Percentiles rank a stretch among this genome's conserved stretches.
phyloP scores from a whole-genome alignment of 1,140 invertebrate species.

The Scaptomyza graminum region DNA sequence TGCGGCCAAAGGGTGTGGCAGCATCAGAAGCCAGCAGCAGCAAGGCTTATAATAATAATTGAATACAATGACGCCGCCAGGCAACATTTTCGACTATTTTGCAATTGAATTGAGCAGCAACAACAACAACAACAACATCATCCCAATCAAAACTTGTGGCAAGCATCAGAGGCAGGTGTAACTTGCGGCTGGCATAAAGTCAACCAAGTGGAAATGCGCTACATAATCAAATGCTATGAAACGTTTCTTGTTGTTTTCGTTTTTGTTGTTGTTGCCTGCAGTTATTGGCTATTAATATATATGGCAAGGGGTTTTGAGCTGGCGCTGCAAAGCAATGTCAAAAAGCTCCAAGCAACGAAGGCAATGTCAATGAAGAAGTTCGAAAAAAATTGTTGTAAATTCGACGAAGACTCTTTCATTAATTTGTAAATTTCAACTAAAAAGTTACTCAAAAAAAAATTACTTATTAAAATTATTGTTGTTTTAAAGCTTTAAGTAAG shows the following conservation, averaged over 20 bases:
- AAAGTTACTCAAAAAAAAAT: no score
- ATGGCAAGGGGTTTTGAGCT: conserved; percentile 5
- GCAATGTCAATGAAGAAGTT: neutral
- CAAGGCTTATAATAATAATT: conserved; percentile 78
- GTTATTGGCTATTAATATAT: conserved; percentile 45
- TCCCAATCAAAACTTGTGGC: neutral
- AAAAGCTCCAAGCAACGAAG: neutral
- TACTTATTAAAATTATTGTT: no score
- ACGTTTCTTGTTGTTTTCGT: neutral
- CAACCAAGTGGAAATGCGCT: conserved; percentile 53
- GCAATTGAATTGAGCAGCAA: conserved; percentile 44
- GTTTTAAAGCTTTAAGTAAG: no score
- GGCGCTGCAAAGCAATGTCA: neutral
- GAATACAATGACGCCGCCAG: conserved; percentile 61
- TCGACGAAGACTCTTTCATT: no score
- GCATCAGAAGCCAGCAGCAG: conserved; percentile 23
- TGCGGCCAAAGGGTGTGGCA: conserved; percentile 19
- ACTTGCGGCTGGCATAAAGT: conserved; percentile 26
- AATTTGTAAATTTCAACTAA: no score
- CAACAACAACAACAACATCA: conserved; percentile 38
- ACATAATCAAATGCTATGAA: conserved; percentile 45
- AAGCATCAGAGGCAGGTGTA: conserved; percentile 50
- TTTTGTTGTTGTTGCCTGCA: conserved; percentile 22
- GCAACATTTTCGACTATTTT: conserved; percentile 41
- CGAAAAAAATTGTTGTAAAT: no score